phyloP scores from a whole-genome alignment of 30 jellyfish, hydroid and myxozoan species.

The Pelagia noctiluca region DNA sequence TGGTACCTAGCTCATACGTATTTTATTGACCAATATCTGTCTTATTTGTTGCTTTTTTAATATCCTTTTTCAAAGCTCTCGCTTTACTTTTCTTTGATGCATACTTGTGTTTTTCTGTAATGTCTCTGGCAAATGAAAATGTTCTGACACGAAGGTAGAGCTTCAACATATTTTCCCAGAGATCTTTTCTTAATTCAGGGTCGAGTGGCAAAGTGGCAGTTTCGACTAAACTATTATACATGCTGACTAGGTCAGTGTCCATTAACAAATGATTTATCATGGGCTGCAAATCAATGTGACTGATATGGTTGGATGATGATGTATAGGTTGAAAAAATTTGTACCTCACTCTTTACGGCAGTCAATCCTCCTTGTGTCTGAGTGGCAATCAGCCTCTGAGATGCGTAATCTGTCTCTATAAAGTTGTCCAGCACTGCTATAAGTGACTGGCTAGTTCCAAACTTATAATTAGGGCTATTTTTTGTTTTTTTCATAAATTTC shows the following conservation, averaged over 20 bases:
- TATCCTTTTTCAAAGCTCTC: conserved; percentile 25
- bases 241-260: not conserved
- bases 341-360: conserved; percentile 20
- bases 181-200: conserved; percentile 4
- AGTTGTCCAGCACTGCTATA: no score
- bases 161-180: conserved; percentile 22
- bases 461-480: conserved; percentile 16
- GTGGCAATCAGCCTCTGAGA: conserved; percentile 42
- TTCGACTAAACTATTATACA: not conserved
- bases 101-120: conserved; percentile 8
- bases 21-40: no score
- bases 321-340: conserved; percentile 6
- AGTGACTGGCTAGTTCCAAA: conserved; percentile 31
- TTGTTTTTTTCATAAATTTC: conserved; percentile 11
- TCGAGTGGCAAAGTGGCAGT: conserved; percentile 9
- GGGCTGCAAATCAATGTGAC: conserved; percentile 4
- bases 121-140: conserved; percentile 1
- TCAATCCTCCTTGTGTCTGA: conserved; percentile 33
- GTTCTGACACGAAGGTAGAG: conserved; percentile 20
- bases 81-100: conserved; percentile 18
- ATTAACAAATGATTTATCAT: not conserved
- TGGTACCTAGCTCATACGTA: no score
- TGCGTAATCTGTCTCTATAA: conserved; percentile 4
- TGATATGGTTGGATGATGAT: not conserved
- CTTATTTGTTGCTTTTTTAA: conserved; percentile 24